A percentile compares a stretch with the other conserved stretches of the same genome.
Evolutionary conservation across 2,888 invertebrate species (phyloP).

Genomic region (Nephrocerus scutellatus): DNA sequence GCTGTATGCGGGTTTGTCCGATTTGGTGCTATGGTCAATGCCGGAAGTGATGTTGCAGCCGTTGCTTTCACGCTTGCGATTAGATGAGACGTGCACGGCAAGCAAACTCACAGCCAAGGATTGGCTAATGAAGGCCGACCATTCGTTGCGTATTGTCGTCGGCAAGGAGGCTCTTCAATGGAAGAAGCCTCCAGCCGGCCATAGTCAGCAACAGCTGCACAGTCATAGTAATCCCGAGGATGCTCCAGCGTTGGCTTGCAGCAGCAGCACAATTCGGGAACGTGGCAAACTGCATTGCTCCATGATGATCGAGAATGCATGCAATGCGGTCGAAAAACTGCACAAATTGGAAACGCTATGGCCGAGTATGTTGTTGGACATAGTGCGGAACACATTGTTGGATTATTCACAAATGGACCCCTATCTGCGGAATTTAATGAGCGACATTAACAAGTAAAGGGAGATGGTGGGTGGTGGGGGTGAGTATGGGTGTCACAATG

Average conservation of each 20-base stretch:
- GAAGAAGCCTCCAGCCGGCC: slow-evolving; percentile 38
- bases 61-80: slow-evolving; percentile 61
- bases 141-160: slow-evolving; percentile 71
- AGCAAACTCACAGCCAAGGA: slow-evolving; percentile 56
- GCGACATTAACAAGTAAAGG: slow-evolving; percentile 44
- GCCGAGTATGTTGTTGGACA: slow-evolving; percentile 68
- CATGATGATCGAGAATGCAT: slow-evolving; percentile 64
- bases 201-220: no score
- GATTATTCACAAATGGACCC: slow-evolving; percentile 76
- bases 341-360: slow-evolving; percentile 67
- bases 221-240: neutral
- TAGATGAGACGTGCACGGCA: slow-evolving; percentile 53
- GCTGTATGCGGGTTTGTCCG: slow-evolving; percentile 67
- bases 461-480: no score
- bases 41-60: slow-evolving; percentile 75
- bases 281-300: slow-evolving; percentile 66
- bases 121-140: slow-evolving; percentile 66
- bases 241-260: slow-evolving; percentile 1
- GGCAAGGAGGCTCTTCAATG: slow-evolving; percentile 82
- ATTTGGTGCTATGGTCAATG: slow-evolving; percentile 71
- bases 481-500: no score
- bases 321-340: slow-evolving; percentile 70
- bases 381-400: slow-evolving; percentile 67
- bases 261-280: slow-evolving; percentile 66
- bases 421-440: slow-evolving; percentile 60